phyloP scores from a whole-genome alignment of 2,888 invertebrate species.

The Ryuthela nishihirai region DNA sequence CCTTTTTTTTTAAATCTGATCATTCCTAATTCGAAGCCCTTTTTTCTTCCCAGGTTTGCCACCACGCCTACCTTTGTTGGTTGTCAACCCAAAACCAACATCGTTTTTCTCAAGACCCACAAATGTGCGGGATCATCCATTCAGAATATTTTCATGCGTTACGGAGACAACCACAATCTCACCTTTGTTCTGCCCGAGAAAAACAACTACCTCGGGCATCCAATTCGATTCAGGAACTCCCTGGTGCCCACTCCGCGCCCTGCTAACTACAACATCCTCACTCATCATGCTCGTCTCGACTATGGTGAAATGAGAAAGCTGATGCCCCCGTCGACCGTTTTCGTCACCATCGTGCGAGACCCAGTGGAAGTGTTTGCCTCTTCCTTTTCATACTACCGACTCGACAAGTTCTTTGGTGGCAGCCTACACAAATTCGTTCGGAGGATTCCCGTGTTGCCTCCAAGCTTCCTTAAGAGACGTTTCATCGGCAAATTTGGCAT shows the following conservation, averaged over 20 bases:
- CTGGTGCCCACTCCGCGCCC: slow-evolving; percentile 38
- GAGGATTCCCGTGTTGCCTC: background rate
- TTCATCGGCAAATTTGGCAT: slow-evolving; percentile 42
- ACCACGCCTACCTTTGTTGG: background rate
- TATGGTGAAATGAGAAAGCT: slow-evolving; percentile 30
- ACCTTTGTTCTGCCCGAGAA: slow-evolving; percentile 43
- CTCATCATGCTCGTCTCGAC: slow-evolving; percentile 42
- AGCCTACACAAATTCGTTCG: slow-evolving; percentile 20
- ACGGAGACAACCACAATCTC: slow-evolving; percentile 43
- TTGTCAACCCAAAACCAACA: slow-evolving; percentile 43
- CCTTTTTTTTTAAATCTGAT: too few species aligned
- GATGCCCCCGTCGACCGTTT: slow-evolving; percentile 42
- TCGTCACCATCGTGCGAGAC: slow-evolving; percentile 43
- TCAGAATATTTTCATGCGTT: slow-evolving; percentile 47
- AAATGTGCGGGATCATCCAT: slow-evolving; percentile 48
- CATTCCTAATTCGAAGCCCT: too few species aligned
- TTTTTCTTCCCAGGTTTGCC: background rate
- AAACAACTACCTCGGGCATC: slow-evolving; percentile 46
- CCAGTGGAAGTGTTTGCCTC: slow-evolving; percentile 43
- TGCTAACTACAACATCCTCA: slow-evolving; percentile 41
- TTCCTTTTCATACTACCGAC: slow-evolving; percentile 43
- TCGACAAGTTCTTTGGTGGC: slow-evolving; percentile 21
- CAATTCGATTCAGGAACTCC: slow-evolving; percentile 41
- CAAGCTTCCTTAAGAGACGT: slow-evolving; percentile 1
- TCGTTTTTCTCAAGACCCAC: slow-evolving; percentile 48